These are phyloP conservation scores for Oncorhynchus clarkii DNA, from an alignment of 2,113 vertebrate species.

Conservation along the genomic window DNA sequence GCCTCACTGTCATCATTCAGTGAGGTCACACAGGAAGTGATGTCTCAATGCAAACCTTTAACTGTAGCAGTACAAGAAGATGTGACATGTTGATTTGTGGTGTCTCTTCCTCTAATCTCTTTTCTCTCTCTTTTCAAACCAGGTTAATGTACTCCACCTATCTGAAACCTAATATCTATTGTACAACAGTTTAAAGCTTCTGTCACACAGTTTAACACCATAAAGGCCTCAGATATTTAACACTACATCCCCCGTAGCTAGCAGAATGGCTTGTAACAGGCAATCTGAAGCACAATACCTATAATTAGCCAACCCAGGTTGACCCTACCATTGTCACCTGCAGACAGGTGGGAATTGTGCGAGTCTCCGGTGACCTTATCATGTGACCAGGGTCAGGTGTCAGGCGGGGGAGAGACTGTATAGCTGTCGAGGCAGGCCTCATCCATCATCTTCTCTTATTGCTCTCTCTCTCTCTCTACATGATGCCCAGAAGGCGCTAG, in stretches of 20 bases:
- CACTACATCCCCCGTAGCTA: constrained; percentile 61
- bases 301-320: constrained; percentile 73
- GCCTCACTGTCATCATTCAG: too few species aligned
- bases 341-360: constrained; percentile 77
- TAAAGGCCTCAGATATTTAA: constrained; percentile 65
- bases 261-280: constrained; percentile 62
- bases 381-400: constrained; percentile 77
- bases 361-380: constrained; percentile 74
- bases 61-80: too few species aligned
- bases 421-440: constrained; percentile 69
- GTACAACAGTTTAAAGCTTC: constrained; percentile 64
- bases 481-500: too few species aligned
- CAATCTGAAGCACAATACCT: constrained; percentile 67
- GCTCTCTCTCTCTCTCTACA: constrained; percentile 40
- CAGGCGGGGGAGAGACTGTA: constrained; percentile 60
- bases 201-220: constrained; percentile 67
- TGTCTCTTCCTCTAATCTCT: constrained; percentile 5
- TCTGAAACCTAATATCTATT: constrained; percentile 78
- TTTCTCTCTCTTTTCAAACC: constrained; percentile 44
- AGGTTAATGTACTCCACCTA: constrained; percentile 63
- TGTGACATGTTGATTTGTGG: too few species aligned
- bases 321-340: constrained; percentile 75
- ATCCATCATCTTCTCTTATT: constrained; percentile 77
- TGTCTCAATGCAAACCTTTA: background rate
- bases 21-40: constrained; percentile 1